These are phyloP conservation scores for Triops longicaudatus DNA, from an alignment of 1,140 invertebrate genomes.

Conservation along the genomic window DNA sequence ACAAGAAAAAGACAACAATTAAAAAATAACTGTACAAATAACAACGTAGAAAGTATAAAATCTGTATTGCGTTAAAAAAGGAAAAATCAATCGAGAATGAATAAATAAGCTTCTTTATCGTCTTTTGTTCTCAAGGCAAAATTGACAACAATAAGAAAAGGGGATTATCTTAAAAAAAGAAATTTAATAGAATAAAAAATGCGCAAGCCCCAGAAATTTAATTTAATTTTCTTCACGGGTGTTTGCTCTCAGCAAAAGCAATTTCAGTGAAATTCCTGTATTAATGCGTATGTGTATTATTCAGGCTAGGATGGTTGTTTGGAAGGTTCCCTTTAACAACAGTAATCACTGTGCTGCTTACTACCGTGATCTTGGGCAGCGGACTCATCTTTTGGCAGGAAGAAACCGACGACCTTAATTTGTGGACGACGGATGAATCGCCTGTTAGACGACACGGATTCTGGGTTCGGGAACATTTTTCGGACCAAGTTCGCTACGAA, in stretches of 20 bases:
- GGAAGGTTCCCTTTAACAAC: conserved; percentile 39
- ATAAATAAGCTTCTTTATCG: not conserved
- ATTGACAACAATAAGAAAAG: too few relatives aligned
- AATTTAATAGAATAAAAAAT: too few relatives aligned
- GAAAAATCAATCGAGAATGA: not conserved
- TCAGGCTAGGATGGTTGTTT: conserved; percentile 39
- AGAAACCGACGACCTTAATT: conserved; percentile 30
- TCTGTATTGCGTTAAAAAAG: too few relatives aligned
- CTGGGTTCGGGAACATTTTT: conserved; percentile 41
- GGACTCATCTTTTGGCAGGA: conserved; percentile 32
- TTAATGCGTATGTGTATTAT: conserved; percentile 12
- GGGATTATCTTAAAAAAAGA: too few relatives aligned
- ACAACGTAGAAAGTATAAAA: too few relatives aligned
- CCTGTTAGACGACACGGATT: conserved; percentile 37
- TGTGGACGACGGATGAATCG: conserved; percentile 32
- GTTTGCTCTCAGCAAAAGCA: too few relatives aligned
- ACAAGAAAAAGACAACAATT: too few relatives aligned
- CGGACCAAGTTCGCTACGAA: conserved; percentile 41
- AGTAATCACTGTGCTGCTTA: conserved; percentile 34
- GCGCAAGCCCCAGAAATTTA: too few relatives aligned
- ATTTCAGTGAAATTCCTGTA: not conserved
- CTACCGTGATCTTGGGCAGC: conserved; percentile 25
- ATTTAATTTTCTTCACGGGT: too few relatives aligned
- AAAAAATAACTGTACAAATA: not conserved
- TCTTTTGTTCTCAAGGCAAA: not conserved